Conservation (phyloP, 37 sponge, comb jelly and placozoan species). For the Oopsacas minuta region DNA sequence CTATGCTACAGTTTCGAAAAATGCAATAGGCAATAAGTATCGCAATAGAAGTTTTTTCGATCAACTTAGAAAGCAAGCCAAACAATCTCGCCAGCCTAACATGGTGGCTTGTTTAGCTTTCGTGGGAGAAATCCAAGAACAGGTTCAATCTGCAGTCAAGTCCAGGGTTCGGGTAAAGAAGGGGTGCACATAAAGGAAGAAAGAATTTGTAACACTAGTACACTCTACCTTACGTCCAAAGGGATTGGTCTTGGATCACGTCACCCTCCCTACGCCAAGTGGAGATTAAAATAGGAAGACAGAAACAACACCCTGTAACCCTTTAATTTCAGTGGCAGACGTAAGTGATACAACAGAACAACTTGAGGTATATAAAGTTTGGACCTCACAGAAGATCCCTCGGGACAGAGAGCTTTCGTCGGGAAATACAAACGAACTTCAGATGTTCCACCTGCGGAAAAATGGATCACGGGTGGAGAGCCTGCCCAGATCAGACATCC, state of each 20-base stretch:
- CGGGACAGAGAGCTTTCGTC: background rate
- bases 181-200: background rate
- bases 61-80: background rate
- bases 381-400: background rate
- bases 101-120: background rate
- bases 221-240: background rate
- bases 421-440: background rate
- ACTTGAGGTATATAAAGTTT: background rate
- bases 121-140: background rate
- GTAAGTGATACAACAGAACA: background rate
- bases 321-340: background rate
- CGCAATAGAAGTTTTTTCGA: background rate
- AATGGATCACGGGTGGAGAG: background rate
- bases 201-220: slow-evolving; percentile 4
- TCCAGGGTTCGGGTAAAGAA: background rate
- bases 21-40: background rate
- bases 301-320: background rate
- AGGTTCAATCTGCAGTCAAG: background rate
- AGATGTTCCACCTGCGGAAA: background rate
- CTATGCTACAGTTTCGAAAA: background rate
- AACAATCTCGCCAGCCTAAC: background rate
- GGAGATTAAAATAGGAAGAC: background rate
- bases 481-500: background rate
- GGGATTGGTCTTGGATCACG: background rate
- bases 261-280: background rate